phyloP scores from a whole-genome alignment of 2,113 vertebrate species.

The Bubo scandiacus region DNA sequence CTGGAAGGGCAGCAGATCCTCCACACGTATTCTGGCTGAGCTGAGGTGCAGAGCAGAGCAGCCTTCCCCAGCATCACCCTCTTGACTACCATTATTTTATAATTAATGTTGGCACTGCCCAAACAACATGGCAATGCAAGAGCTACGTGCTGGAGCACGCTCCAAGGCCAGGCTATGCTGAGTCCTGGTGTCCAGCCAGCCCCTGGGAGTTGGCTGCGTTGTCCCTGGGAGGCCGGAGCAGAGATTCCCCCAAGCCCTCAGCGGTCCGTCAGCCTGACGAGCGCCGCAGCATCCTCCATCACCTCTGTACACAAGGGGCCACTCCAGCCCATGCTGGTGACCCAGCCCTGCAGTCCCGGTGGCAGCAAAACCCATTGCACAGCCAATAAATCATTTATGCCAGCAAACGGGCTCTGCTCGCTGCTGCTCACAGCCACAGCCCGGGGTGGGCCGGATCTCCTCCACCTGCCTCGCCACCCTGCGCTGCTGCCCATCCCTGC shows the following conservation, averaged over 20 bases:
- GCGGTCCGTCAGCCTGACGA: not conserved
- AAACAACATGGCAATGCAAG: not conserved
- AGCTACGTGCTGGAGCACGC: not conserved
- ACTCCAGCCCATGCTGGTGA: not conserved
- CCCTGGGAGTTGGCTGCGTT: not conserved
- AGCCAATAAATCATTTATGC: not conserved
- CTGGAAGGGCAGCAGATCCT: not conserved
- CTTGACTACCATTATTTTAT: not conserved
- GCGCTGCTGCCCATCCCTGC: not conserved
- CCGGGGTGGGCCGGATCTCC: not conserved
- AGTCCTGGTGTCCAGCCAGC: not conserved
- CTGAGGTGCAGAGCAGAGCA: not conserved
- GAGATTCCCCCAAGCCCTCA: not conserved
- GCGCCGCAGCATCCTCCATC: not conserved
- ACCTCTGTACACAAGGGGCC: not conserved
- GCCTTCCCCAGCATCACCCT: not conserved
- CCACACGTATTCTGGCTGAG: not conserved
- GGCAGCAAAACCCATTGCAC: not conserved
- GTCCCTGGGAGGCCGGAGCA: not conserved
- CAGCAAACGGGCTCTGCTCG: not conserved
- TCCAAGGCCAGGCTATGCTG: not conserved
- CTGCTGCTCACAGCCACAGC: not conserved
- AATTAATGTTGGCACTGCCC: not conserved
- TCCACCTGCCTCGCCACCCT: fast-evolving
- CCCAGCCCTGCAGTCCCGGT: not conserved